A percentile compares a stretch with the other conserved stretches of the same genome.
These are phyloP conservation scores for Platyura marginata DNA, from an alignment of 1,140 invertebrate species.

Conservation along the genomic window DNA sequence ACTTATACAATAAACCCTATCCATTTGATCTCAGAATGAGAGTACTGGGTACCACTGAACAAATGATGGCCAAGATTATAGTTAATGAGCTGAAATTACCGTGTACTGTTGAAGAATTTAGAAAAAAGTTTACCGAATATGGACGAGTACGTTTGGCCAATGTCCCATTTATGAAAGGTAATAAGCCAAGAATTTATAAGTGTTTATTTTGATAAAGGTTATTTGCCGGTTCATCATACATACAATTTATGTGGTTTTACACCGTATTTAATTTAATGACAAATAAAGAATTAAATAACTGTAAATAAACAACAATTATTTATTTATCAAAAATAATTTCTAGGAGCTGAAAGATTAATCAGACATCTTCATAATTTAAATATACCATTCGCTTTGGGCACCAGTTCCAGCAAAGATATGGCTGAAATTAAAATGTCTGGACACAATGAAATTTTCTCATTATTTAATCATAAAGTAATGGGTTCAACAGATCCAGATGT, in stretches of 20 bases:
- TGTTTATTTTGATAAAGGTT: too few relatives aligned
- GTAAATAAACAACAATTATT: too few relatives aligned
- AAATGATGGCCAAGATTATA: slow-evolving; percentile 47
- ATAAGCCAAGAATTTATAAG: too few relatives aligned
- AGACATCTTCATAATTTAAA: slow-evolving; percentile 9
- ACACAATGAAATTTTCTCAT: slow-evolving; percentile 44
- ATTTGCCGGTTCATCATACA: too few relatives aligned
- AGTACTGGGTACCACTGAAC: slow-evolving; percentile 54
- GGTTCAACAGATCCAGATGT: slow-evolving; percentile 54
- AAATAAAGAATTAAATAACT: too few relatives aligned
- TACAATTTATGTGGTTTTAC: too few relatives aligned
- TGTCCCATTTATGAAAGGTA: not conserved
- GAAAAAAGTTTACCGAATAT: slow-evolving; percentile 32
- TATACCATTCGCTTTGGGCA: slow-evolving; percentile 51
- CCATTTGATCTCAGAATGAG: slow-evolving; percentile 48
- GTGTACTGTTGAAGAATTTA: slow-evolving; percentile 45
- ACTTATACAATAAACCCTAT: slow-evolving; percentile 50
- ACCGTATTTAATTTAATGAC: too few relatives aligned
- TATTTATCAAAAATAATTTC: too few relatives aligned
- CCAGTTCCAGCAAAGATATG: slow-evolving; percentile 32
- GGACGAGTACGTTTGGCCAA: slow-evolving; percentile 10
- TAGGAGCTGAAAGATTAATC: not conserved
- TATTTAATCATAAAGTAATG: slow-evolving; percentile 44
- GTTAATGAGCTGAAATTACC: slow-evolving; percentile 53
- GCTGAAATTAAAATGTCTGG: slow-evolving; percentile 49